Percentiles rank a stretch among this genome's conserved stretches.
These are phyloP conservation scores for Zaprionus gabonicus DNA, from an alignment of 1,140 invertebrate genomes.

Conservation along the genomic window DNA sequence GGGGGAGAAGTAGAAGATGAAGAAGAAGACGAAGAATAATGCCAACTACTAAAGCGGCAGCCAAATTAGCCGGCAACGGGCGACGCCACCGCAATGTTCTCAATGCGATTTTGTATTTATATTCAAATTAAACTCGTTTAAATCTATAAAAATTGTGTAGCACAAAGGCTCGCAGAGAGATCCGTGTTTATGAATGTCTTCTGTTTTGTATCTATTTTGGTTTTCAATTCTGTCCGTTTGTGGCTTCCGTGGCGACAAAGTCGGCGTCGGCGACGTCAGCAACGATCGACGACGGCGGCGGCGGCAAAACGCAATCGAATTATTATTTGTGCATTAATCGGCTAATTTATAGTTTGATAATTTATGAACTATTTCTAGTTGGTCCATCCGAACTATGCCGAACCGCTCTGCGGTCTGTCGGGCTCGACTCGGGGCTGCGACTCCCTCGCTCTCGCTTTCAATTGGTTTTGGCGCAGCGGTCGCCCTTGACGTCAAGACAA, in stretches of 20 bases:
- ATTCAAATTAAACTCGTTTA: slow-evolving; percentile 82
- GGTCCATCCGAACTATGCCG: slow-evolving; percentile 32
- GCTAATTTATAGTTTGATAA: slow-evolving; percentile 83
- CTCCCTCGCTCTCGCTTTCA: slow-evolving; percentile 78
- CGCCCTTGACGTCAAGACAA: slow-evolving; percentile 72
- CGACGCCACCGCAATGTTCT: slow-evolving; percentile 54
- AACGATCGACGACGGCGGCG: slow-evolving; percentile 8
- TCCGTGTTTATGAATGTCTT: slow-evolving; percentile 75
- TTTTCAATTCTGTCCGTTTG: not conserved
- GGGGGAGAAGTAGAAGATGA: not conserved
- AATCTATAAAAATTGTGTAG: slow-evolving; percentile 79
- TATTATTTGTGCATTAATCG: slow-evolving; percentile 81
- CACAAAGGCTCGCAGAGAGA: slow-evolving; percentile 70
- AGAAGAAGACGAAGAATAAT: slow-evolving; percentile 20
- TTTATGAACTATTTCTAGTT: slow-evolving; percentile 80
- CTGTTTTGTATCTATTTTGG: not conserved
- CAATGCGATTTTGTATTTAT: slow-evolving; percentile 78
- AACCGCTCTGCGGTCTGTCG: not conserved
- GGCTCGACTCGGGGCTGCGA: slow-evolving; percentile 13
- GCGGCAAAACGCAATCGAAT: slow-evolving; percentile 80
- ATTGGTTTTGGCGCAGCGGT: slow-evolving; percentile 61
- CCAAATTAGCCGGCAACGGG: slow-evolving; percentile 66
- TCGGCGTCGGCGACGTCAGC: slow-evolving; percentile 14
- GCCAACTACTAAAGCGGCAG: slow-evolving; percentile 38
- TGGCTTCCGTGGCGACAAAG: slow-evolving; percentile 59